Evolutionary conservation across 2,888 invertebrate genomes (phyloP), one percentile per base, ranked within the genome.

Genomic region (Epicampocera succincta): DNA sequence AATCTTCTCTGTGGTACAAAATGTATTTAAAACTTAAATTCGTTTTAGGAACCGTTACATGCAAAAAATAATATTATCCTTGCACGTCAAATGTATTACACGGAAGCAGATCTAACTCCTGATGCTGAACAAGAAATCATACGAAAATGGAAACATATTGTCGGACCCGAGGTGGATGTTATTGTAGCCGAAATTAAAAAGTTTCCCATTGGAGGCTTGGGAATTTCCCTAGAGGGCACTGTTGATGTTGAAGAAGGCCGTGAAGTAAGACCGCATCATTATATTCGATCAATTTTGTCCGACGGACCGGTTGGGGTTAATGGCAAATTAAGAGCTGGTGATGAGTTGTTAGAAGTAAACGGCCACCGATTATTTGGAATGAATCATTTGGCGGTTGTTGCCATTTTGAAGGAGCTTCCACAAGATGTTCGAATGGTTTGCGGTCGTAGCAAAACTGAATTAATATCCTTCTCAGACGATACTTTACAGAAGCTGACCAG

Each of bases 191-290:
- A 96, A 89, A 91, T 97, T 84, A 94, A 94, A 85, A 97, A 97
- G 91, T 96, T 96, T 87, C 94, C 94, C 15, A 97, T 97, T 52
- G 98, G 98, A 56, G 99, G 99, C 2, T 93, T 99, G 71, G 99
- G 99, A 42, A 98, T 99, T 87, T 99, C 98, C 63, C 93, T 99
- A 83, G 99, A 99, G 91, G 99, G 99, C 66, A 99, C 99, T 0
- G 99, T 99, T 48, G 99, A 99, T 90, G 98, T 99, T 69, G 96
- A 96, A 88, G 99, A 99, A 0, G 99, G 99, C 0, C 94, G 96
- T 75, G 99, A 99, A 92, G 97, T 99, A 52, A 93, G 99, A 77
- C 99, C 99, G 2, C 99, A 99, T 92, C 99, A 99, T 92, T 99
- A 99, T 91, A 99, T 99, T 88, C 95, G 99, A 85, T 98, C 98